Evolutionary conservation across 2,797 vertebrate species (phyloP), one percentile per base, ranked within the genome.

Genomic region (Epinephelus coioides): DNA sequence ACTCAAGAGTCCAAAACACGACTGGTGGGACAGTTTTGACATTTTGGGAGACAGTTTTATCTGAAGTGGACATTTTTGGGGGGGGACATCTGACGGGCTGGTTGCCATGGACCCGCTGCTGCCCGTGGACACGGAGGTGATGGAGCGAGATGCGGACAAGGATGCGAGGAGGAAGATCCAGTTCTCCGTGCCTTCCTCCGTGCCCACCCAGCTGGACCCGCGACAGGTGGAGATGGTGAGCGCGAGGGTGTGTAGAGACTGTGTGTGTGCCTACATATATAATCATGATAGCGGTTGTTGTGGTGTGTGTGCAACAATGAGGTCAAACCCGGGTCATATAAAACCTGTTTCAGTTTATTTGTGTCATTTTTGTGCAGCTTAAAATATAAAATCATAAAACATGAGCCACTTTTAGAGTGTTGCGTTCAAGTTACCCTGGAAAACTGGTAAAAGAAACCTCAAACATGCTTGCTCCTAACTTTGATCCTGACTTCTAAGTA

Each of bases 161-260:
- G 97, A 97, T 61, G 95, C 94, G 69, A 97, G 95, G 93, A 98
- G 96, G 95, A 98, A 97, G 94, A 98, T 98, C 90, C 97, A 98
- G 93, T 99, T 99, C 91, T 98, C 98, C 0, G 97, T 99, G 84
- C 97, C 98, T 0, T 96, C 96, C 0, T 90, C 91, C 5, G 76
- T 96, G 60, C 95, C 97, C 60, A 95, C 95, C 86, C 97, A 98
- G 87, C 95, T 99, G 91, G 97, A 98, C 91, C 97, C 97, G 23
- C 93, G 95, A 78, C 97, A 97, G 88, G 97, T 98, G 83, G 98
- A 98, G 94, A 96, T 99, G 98, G 98, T 99, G 95, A 97, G 97
- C 55, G 51, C 25, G 3, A 38, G 69, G 17, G 27, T 34, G 27
- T 14, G 12, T 21, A 30, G 27, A 30, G 27, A 34, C 27, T 9